These are phyloP conservation scores for Caenorhabditis sulstoni DNA, from an alignment of 2,888 invertebrate genomes.

Conservation along the genomic window DNA sequence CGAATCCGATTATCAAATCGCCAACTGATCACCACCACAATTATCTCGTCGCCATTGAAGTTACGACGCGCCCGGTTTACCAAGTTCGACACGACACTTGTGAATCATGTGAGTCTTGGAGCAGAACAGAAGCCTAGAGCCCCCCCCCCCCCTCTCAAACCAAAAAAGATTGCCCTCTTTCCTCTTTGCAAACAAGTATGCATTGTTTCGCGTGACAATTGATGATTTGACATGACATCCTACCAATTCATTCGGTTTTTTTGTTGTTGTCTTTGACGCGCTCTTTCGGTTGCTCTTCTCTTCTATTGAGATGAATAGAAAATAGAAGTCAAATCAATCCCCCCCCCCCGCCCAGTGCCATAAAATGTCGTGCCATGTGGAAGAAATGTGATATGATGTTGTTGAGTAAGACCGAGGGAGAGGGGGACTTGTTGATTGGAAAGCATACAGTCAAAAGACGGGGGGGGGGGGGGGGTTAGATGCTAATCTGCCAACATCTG, in stretches of 20 bases:
- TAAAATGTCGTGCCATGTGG: conserved; percentile 21
- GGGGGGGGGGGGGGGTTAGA: no score
- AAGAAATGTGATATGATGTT: conserved; percentile 54
- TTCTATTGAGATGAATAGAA: background rate
- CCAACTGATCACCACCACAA: conserved; percentile 65
- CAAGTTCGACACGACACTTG: conserved; percentile 72
- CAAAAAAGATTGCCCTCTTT: conserved; percentile 13
- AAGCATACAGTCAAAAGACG: conserved; percentile 23
- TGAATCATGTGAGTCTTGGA: conserved; percentile 67
- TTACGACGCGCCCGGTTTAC: conserved; percentile 75
- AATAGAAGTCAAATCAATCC: background rate
- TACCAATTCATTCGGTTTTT: conserved; percentile 39
- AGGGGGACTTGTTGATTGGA: conserved; percentile 47
- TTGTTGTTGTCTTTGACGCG: conserved; percentile 3
- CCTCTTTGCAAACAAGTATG: conserved; percentile 26
- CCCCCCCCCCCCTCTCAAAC: background rate
- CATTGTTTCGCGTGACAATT: conserved; percentile 59
- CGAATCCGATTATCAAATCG: conserved; percentile 70
- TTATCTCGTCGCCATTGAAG: conserved; percentile 76
- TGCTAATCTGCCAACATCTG: conserved; percentile 51
- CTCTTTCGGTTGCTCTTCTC: background rate
- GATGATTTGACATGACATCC: conserved; percentile 47
- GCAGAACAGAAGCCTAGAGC: background rate
- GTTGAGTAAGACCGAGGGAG: background rate
- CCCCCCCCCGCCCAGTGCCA: background rate